Percentiles rank a stretch among this genome's conserved stretches.
Conservation (phyloP, 2,797 vertebrate genomes). For the Ataeniobius toweri region DNA sequence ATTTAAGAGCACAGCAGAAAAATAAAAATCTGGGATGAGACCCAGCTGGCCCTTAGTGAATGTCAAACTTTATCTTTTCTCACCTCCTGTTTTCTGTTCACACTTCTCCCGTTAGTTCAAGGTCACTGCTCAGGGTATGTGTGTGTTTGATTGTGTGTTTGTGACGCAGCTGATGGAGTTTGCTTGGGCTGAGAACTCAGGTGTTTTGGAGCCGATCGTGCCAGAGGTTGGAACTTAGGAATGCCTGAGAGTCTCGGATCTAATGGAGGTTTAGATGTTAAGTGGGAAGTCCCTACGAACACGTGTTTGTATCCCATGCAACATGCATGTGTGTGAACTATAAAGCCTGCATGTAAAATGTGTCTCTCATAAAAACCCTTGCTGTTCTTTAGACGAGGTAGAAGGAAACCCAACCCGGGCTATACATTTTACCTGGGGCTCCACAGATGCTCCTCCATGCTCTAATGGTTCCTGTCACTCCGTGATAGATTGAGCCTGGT, state of each 20-base stretch:
- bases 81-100: constrained; percentile 62
- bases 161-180: constrained; percentile 23
- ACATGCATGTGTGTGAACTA: constrained; percentile 9
- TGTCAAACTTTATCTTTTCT: constrained; percentile 65
- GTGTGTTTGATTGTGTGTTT: constrained; percentile 26
- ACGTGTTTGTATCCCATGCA: constrained; percentile 4
- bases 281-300: constrained; percentile 6
- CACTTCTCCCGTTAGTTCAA: constrained; percentile 55
- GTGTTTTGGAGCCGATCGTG: constrained; percentile 31
- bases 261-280: constrained; percentile 17
- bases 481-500: constrained; percentile 76
- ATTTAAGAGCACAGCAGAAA: constrained; percentile 22
- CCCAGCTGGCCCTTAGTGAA: constrained; percentile 56
- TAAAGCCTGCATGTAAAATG: constrained; percentile 30
- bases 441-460: constrained; percentile 84
- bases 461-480: constrained; percentile 78
- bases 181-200: constrained; percentile 45
- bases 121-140: constrained; percentile 37
- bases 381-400: constrained; percentile 48
- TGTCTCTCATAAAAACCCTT: constrained; percentile 56
- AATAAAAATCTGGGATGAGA: constrained; percentile 60
- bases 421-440: constrained; percentile 60
- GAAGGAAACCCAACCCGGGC: constrained; percentile 27
- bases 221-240: constrained; percentile 16
- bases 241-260: constrained; percentile 18